Percentiles rank a stretch among this genome's conserved stretches.
These are phyloP conservation scores for Hippocampus guttulatus DNA, from an alignment of 2,113 vertebrate species.

Conservation along the genomic window DNA sequence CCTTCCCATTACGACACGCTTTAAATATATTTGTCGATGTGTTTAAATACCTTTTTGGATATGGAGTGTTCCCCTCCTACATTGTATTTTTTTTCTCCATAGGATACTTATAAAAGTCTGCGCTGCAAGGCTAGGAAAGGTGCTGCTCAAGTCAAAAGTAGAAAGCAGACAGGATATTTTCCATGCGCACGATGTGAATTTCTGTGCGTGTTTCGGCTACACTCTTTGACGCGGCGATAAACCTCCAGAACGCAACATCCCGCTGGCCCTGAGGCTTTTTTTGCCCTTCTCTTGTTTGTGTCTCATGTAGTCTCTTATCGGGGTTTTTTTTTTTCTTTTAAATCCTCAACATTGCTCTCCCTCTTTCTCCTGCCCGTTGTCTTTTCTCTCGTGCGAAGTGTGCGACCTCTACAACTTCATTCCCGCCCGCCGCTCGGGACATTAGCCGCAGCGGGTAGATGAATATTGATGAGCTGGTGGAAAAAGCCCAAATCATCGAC, in stretches of 20 bases:
- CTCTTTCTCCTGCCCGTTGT: constrained; percentile 13
- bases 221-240: constrained; percentile 54
- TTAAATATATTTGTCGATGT: too few species aligned
- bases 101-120: too few species aligned
- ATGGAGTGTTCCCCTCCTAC: too few species aligned
- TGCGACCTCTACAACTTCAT: constrained; percentile 68
- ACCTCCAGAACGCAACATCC: constrained; percentile 27
- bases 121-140: too few species aligned
- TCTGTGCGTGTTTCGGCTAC: constrained; percentile 46
- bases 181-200: too few species aligned
- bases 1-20: too few species aligned
- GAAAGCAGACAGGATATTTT: too few species aligned
- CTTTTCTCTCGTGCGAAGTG: constrained; percentile 38
- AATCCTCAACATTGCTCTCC: constrained; percentile 23
- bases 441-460: constrained; percentile 56
- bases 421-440: constrained; percentile 53
- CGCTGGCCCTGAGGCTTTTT: constrained; percentile 29
- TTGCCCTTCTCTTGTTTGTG: constrained; percentile 32
- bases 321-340: constrained; percentile 3
- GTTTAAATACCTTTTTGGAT: too few species aligned
- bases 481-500: constrained; percentile 55
- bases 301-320: constrained; percentile 44
- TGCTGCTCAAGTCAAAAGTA: too few species aligned
- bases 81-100: too few species aligned
- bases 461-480: constrained; percentile 68